Conservation (phyloP, 2,113 vertebrate genomes). For the Oncorhynchus nerka region DNA sequence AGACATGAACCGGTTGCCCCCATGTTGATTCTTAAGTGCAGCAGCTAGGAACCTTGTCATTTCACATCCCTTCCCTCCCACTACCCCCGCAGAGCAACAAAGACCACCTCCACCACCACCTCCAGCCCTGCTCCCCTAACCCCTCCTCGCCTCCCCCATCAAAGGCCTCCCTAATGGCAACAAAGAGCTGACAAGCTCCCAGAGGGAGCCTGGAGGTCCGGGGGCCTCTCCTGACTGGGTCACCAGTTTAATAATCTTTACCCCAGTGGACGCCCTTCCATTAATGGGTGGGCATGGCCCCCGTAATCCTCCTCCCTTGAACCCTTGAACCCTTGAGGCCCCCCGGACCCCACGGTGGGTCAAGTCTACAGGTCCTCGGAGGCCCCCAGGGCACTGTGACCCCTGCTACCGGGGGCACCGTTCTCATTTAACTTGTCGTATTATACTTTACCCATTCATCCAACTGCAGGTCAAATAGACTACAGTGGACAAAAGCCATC, state of each 20-base stretch:
- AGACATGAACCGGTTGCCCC: not conserved
- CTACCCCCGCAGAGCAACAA: slow-evolving; percentile 33
- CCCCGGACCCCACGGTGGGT: slow-evolving; percentile 21
- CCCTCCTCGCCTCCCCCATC: slow-evolving; percentile 29
- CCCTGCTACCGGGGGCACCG: slow-evolving; percentile 26
- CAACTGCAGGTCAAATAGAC: slow-evolving; percentile 27
- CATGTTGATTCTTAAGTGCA: not conserved
- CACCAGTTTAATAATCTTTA: slow-evolving; percentile 46
- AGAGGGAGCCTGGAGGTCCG: slow-evolving; percentile 5
- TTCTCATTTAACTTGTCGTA: slow-evolving; percentile 47
- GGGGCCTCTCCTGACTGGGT: slow-evolving; percentile 38
- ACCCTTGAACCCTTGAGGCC: not conserved
- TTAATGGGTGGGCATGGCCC: slow-evolving; percentile 38
- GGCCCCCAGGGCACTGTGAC: slow-evolving; percentile 25
- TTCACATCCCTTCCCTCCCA: slow-evolving; percentile 15
- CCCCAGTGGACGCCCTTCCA: slow-evolving; percentile 48
- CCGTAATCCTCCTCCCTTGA: slow-evolving; percentile 28
- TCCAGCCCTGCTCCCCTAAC: slow-evolving; percentile 27
- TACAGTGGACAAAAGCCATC: slow-evolving; percentile 21
- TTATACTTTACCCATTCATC: slow-evolving; percentile 16
- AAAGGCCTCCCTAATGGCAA: slow-evolving; percentile 48
- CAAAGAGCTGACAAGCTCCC: slow-evolving; percentile 45
- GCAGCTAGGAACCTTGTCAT: slow-evolving; percentile 29
- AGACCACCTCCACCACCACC: slow-evolving; percentile 29
- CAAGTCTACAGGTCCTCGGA: slow-evolving; percentile 28